These are phyloP conservation scores for Galago senegalensis DNA, from an alignment of 2,797 vertebrate genomes.

Conservation along the genomic window DNA sequence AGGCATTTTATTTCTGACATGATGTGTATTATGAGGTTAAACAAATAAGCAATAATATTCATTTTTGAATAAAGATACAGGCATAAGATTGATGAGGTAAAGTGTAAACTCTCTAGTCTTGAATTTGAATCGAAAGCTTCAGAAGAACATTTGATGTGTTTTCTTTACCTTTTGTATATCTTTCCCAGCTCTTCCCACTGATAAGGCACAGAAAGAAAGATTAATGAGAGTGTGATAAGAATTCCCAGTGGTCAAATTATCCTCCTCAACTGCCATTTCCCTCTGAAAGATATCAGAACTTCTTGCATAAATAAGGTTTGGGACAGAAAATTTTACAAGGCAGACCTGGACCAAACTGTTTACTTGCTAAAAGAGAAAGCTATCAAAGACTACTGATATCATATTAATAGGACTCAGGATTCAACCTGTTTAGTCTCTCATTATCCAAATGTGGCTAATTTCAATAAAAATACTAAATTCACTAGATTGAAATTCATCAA, in stretches of 20 bases:
- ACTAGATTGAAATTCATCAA: neutral
- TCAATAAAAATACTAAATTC: neutral
- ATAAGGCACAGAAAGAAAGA: neutral
- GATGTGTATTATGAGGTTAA: neutral
- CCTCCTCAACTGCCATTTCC: neutral
- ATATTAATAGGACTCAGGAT: neutral
- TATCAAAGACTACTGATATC: neutral
- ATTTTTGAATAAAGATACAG: neutral
- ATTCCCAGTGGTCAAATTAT: neutral
- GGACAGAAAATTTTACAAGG: neutral
- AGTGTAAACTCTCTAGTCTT: neutral
- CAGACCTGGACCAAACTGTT: neutral
- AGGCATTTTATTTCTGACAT: neutral
- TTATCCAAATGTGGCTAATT: neutral
- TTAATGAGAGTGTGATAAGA: neutral
- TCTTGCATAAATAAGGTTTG: neutral
- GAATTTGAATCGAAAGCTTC: neutral
- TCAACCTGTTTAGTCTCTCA: neutral
- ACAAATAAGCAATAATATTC: neutral
- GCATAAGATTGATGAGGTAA: neutral
- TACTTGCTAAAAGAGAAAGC: neutral
- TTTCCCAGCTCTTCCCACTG: neutral
- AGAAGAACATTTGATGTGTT: neutral
- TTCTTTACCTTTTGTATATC: neutral
- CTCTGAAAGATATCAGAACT: neutral